Evolutionary conservation across 2,888 invertebrate genomes (phyloP).

Genomic region (Drepana falcataria): DNA sequence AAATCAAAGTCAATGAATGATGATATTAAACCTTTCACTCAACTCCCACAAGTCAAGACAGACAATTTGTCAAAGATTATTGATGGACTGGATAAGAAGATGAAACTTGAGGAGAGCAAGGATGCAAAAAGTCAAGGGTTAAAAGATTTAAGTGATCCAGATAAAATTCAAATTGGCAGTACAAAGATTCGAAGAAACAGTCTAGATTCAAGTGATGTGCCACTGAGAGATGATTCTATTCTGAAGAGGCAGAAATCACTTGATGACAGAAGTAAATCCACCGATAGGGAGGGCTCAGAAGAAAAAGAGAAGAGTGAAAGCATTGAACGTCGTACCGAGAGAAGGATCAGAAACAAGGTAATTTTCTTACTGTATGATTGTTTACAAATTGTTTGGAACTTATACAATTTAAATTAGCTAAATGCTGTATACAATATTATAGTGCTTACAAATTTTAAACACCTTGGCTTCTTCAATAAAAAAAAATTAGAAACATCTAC

Average conservation of each 20-base stretch:
- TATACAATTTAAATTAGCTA: no score
- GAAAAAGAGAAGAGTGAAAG: slow-evolving; percentile 73
- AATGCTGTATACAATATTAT: no score
- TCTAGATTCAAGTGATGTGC: slow-evolving; percentile 53
- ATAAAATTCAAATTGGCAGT: slow-evolving; percentile 27
- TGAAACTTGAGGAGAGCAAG: slow-evolving; percentile 49
- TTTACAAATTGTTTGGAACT: neutral
- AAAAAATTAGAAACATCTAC: no score
- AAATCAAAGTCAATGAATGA: slow-evolving; percentile 61
- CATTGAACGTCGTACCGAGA: slow-evolving; percentile 78
- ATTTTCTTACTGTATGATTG: slow-evolving; percentile 3
- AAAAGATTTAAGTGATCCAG: slow-evolving; percentile 56
- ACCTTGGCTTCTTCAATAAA: no score
- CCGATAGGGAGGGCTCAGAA: slow-evolving; percentile 74
- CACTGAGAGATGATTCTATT: slow-evolving; percentile 48
- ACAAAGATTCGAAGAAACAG: slow-evolving; percentile 58
- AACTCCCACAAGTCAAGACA: slow-evolving; percentile 71
- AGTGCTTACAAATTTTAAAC: no score
- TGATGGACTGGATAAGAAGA: slow-evolving; percentile 65
- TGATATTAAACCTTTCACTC: slow-evolving; percentile 73
- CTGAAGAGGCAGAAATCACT: slow-evolving; percentile 77
- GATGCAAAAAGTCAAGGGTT: slow-evolving; percentile 27
- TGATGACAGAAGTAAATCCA: slow-evolving; percentile 76
- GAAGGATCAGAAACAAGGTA: slow-evolving; percentile 83
- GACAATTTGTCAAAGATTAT: slow-evolving; percentile 69